phyloP scores from a whole-genome alignment of 2,797 vertebrate species.

The Rhodeus uyekii region DNA sequence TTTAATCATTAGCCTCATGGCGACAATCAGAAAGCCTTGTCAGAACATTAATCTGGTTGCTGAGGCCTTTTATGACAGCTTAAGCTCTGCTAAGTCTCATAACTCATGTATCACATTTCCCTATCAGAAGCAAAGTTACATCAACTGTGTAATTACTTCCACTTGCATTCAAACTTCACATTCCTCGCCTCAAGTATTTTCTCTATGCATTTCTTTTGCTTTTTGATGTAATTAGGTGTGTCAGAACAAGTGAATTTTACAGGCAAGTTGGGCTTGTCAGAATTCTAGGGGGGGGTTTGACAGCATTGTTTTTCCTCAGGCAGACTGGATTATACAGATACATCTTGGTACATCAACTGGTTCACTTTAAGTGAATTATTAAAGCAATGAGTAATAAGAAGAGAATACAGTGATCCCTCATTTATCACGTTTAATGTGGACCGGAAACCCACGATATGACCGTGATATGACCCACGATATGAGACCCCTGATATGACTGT shows the following conservation, averaged over 20 bases:
- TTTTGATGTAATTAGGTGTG: constrained; percentile 32
- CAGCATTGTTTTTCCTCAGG: not conserved
- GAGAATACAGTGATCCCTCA: no score
- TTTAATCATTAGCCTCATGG: constrained; percentile 69
- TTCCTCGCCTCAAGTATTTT: constrained; percentile 7
- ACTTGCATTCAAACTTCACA: constrained; percentile 26
- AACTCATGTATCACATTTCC: constrained; percentile 73
- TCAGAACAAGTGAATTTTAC: constrained; percentile 26
- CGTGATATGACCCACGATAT: no score
- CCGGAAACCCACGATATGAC: no score
- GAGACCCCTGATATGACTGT: no score
- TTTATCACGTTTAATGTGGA: no score
- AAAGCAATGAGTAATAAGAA: not conserved
- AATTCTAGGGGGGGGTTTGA: not conserved
- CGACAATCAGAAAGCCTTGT: constrained; percentile 62
- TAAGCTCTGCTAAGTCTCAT: constrained; percentile 72
- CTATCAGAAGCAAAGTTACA: constrained; percentile 63
- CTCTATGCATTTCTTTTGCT: constrained; percentile 22
- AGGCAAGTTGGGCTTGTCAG: constrained; percentile 2
- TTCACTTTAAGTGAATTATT: not conserved
- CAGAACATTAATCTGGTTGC: constrained; percentile 72
- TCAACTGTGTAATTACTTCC: constrained; percentile 51
- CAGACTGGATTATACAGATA: constrained; percentile 3
- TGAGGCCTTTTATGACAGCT: constrained; percentile 72
- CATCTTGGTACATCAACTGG: not conserved